phyloP scores from a whole-genome alignment of 2,888 invertebrate genomes.

The Caenorhabditis becei region DNA sequence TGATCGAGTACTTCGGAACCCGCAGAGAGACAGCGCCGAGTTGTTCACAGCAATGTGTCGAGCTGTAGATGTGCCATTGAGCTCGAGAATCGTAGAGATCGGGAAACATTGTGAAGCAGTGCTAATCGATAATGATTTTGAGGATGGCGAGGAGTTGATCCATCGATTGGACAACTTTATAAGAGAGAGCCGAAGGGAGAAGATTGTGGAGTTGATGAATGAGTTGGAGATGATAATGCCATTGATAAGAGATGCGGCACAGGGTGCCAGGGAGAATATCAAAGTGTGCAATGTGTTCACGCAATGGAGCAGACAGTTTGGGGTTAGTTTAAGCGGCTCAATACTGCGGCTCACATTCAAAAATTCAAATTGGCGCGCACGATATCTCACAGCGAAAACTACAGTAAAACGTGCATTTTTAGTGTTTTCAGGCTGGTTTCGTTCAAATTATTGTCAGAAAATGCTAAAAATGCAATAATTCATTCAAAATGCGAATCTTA shows the following conservation, averaged over 20 bases:
- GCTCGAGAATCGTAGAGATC: conserved; percentile 57
- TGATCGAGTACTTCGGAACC: conserved; percentile 48
- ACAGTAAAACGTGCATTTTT: no score
- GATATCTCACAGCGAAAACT: no score
- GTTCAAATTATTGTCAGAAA: no score
- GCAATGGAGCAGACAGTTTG: conserved; percentile 73
- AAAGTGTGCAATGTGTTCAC: conserved; percentile 75
- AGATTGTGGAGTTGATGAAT: conserved; percentile 64
- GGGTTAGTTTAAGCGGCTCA: conserved; percentile 29
- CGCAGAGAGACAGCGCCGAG: conserved; percentile 74
- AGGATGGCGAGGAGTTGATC: conserved; percentile 59
- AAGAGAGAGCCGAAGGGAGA: conserved; percentile 70
- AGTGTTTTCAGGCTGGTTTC: no score
- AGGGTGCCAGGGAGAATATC: conserved; percentile 73
- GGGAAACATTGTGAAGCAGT: conserved; percentile 69
- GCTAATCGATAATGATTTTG: conserved; percentile 67
- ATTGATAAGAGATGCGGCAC: conserved; percentile 72
- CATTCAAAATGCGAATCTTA: no score
- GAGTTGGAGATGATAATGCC: conserved; percentile 74
- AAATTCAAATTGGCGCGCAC: no score
- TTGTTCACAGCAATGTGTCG: conserved; percentile 70
- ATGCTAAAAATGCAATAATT: neutral
- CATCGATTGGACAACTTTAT: conserved; percentile 65
- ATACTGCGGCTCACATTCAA: no score
- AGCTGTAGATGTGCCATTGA: conserved; percentile 72